These are phyloP conservation scores for Drosophila stalkeri DNA, from an alignment of 2,888 invertebrate genomes.

Conservation along the genomic window DNA sequence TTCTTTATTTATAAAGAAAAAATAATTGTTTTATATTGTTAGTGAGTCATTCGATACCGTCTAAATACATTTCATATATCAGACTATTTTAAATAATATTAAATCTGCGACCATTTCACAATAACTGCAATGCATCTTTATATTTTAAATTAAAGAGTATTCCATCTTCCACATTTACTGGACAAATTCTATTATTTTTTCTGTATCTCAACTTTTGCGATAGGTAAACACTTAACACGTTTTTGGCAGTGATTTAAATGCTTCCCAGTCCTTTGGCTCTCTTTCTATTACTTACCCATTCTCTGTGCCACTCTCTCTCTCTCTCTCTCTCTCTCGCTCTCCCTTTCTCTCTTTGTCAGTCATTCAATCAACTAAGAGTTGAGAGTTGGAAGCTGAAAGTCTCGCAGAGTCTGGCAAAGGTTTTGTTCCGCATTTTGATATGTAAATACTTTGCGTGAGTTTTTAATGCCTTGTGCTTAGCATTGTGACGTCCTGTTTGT, in stretches of 20 bases:
- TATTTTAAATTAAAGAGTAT: constrained; percentile 1
- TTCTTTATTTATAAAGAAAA: too few relatives aligned
- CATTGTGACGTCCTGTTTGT: constrained; percentile 45
- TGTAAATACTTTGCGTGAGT: constrained; percentile 54
- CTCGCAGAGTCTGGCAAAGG: constrained; percentile 16
- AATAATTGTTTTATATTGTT: too few relatives aligned
- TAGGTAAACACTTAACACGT: constrained; percentile 85
- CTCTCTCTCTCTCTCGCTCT: not conserved
- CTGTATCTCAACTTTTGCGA: constrained; percentile 64
- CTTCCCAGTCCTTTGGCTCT: constrained; percentile 27
- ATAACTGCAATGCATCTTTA: too few relatives aligned
- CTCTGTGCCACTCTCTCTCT: constrained; percentile 1
- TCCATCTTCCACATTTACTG: not conserved
- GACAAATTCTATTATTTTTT: constrained; percentile 2
- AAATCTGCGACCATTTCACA: too few relatives aligned
- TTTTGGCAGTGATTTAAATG: constrained; percentile 75
- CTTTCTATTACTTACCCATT: not conserved
- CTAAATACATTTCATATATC: too few relatives aligned
- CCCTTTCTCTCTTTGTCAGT: constrained; percentile 54
- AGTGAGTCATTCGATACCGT: too few relatives aligned
- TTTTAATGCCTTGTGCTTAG: constrained; percentile 46
- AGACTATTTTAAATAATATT: too few relatives aligned
- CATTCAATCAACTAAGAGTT: constrained; percentile 68
- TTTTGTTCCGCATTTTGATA: constrained; percentile 46
- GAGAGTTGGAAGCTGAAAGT: constrained; percentile 8